A percentile compares a stretch with the other conserved stretches of the same genome.
Evolutionary conservation across 1,140 invertebrate genomes (phyloP).

Genomic region (Mycetomoellerius zeteki): DNA sequence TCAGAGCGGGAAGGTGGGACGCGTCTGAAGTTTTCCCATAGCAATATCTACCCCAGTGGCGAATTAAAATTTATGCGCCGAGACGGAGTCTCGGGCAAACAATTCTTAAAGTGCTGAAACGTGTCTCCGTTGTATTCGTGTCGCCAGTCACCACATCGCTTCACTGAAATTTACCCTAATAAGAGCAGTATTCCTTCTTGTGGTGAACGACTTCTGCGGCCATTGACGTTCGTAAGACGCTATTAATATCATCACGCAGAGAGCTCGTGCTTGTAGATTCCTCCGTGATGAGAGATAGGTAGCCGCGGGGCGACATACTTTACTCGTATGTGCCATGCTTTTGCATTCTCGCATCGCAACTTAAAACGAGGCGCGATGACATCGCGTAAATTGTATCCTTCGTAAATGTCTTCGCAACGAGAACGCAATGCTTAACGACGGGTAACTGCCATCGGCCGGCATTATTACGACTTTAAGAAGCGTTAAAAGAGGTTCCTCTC

Average conservation of each 20-base stretch:
- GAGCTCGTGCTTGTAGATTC: not conserved
- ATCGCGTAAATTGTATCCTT: slow-evolving; percentile 32
- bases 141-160: not conserved
- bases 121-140: slow-evolving; percentile 44
- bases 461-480: slow-evolving; percentile 63
- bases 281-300: slow-evolving; percentile 10
- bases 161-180: slow-evolving; percentile 51
- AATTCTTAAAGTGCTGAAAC: slow-evolving; percentile 61
- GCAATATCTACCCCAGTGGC: slow-evolving; percentile 64
- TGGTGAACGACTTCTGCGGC: slow-evolving; percentile 21
- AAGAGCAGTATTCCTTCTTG: slow-evolving; percentile 2
- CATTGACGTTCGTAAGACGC: slow-evolving; percentile 37
- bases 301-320: slow-evolving; percentile 16
- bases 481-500: slow-evolving; percentile 50
- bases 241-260: slow-evolving; percentile 43
- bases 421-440: slow-evolving; percentile 61
- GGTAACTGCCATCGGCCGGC: slow-evolving; percentile 50
- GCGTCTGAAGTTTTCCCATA: slow-evolving; percentile 55
- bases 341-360: not conserved
- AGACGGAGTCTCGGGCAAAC: slow-evolving; percentile 49
- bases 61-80: slow-evolving; percentile 71
- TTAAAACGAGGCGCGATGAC: slow-evolving; percentile 27
- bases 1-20: slow-evolving; percentile 9
- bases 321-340: slow-evolving; percentile 13
- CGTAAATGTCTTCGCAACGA: slow-evolving; percentile 47